Conservation (phyloP, 2,797 vertebrate genomes). For the Coranthus polyacanthus region DNA sequence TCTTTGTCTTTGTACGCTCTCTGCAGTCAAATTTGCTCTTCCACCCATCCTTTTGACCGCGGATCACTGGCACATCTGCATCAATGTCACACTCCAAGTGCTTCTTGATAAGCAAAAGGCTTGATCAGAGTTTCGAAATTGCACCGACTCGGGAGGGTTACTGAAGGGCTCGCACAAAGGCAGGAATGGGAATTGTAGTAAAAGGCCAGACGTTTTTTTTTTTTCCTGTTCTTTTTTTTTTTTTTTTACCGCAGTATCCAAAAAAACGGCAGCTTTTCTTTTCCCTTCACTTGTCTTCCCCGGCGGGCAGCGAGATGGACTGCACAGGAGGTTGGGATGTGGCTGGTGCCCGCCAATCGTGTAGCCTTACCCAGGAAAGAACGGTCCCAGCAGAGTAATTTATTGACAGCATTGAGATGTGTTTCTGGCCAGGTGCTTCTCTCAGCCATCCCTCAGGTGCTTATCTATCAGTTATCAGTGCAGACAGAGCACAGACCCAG, state of each 20-base stretch:
- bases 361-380: constrained; percentile 70
- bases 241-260: constrained; percentile 52
- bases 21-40: constrained; percentile 56
- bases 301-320: constrained; percentile 62
- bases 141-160: constrained; percentile 40
- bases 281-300: constrained; percentile 43
- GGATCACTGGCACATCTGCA: constrained; percentile 61
- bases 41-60: constrained; percentile 57
- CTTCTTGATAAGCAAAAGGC: constrained; percentile 45
- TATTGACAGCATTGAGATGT: constrained; percentile 76
- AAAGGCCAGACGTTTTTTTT: too few species aligned
- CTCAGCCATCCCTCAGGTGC: constrained; percentile 79
- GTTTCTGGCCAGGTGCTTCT: constrained; percentile 75
- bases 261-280: constrained; percentile 26
- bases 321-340: constrained; percentile 57
- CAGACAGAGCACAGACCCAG: constrained; percentile 76
- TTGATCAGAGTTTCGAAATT: constrained; percentile 60
- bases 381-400: constrained; percentile 71
- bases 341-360: constrained; percentile 57
- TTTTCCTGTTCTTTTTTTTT: neutral
- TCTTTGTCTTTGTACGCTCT: constrained; percentile 78
- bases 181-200: neutral
- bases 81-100: constrained; percentile 49
- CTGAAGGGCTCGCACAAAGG: constrained; percentile 26
- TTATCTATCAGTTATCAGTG: constrained; percentile 81